Conservation (phyloP, 2,797 vertebrate species). For the Alectoris magna region DNA sequence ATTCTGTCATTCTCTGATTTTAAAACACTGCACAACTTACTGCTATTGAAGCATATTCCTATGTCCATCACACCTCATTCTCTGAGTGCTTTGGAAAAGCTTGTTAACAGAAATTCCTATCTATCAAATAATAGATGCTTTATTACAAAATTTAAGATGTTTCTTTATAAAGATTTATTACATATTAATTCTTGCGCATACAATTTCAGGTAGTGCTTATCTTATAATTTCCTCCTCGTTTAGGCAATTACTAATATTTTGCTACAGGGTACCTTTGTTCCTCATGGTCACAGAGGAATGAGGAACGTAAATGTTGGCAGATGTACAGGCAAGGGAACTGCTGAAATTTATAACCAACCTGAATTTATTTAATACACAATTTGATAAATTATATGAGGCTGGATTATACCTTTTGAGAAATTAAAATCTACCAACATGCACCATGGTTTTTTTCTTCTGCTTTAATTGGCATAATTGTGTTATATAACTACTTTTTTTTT, state of each 20-base stretch:
- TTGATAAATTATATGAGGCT: neutral
- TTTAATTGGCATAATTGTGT: neutral
- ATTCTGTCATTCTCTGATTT: neutral
- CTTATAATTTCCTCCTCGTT: neutral
- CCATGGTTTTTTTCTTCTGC: neutral
- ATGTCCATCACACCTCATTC: neutral
- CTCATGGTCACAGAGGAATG: neutral
- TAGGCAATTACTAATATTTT: neutral
- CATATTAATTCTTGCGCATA: neutral
- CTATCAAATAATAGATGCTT: neutral
- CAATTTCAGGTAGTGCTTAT: neutral
- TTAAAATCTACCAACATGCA: neutral
- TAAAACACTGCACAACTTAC: neutral
- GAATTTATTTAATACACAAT: neutral
- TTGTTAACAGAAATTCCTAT: neutral
- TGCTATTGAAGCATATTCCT: neutral
- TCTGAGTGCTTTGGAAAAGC: neutral
- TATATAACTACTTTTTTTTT: neutral
- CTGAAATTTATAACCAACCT: neutral
- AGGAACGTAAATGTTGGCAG: neutral
- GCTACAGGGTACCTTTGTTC: neutral
- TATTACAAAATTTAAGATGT: neutral
- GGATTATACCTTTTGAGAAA: neutral
- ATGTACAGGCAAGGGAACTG: neutral
- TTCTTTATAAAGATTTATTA: neutral